Evolutionary conservation across 2,797 vertebrate genomes (phyloP).

Genomic region (Amphiprion clarkii): DNA sequence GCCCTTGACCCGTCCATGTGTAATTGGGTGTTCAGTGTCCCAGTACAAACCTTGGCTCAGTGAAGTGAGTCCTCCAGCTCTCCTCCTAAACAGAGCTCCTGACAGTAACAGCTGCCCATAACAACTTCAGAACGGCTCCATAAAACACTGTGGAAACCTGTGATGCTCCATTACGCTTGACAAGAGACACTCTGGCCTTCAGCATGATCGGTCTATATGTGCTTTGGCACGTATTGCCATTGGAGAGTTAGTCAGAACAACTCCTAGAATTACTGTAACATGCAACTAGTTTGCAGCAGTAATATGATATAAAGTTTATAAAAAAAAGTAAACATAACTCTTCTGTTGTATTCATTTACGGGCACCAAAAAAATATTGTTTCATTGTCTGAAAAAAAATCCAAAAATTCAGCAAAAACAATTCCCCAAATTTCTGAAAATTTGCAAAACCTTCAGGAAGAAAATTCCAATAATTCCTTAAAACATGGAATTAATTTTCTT

Average conservation of each 20-base stretch:
- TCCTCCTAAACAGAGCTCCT: background rate
- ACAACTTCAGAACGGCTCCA: background rate
- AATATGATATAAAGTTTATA: too few relatives aligned
- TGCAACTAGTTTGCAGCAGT: too few relatives aligned
- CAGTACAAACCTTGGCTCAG: background rate
- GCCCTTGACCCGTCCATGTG: conserved; percentile 12
- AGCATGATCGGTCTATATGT: background rate
- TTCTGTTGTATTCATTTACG: too few relatives aligned
- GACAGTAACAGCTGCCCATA: background rate
- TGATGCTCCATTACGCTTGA: conserved; percentile 6
- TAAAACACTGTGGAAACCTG: background rate
- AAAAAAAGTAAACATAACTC: too few relatives aligned
- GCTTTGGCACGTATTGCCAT: background rate
- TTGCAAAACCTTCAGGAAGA: too few relatives aligned
- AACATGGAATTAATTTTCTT: too few relatives aligned
- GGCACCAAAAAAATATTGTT: too few relatives aligned
- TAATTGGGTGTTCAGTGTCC: conserved; percentile 15
- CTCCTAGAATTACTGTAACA: too few relatives aligned
- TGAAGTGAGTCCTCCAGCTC: conserved; percentile 14
- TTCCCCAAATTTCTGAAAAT: too few relatives aligned
- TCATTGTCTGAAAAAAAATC: too few relatives aligned
- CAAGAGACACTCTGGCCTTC: background rate
- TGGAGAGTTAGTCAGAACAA: background rate
- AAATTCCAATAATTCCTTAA: too few relatives aligned
- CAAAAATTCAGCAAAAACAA: too few relatives aligned